Percentiles rank a stretch among this genome's conserved stretches.
Conservation (phyloP, 2,888 invertebrate genomes). For the Volucella bombylans region DNA sequence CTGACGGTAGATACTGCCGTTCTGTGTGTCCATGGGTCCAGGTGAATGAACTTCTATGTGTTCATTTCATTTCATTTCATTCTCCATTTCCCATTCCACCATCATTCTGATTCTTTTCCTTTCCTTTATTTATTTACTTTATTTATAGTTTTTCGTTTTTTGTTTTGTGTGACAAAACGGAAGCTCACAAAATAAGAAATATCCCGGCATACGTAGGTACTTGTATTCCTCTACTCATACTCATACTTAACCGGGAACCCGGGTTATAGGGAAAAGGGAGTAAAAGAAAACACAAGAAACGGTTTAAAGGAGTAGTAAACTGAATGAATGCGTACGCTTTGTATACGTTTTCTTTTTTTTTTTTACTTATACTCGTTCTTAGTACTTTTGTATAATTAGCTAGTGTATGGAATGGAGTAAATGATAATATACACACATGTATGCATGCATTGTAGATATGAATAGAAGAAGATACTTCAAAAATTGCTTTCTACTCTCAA, state of each 20-base stretch:
- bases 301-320: conserved; percentile 40
- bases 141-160: conserved; percentile 49
- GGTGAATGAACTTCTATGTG: conserved; percentile 60
- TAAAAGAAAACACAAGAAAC: conserved; percentile 13
- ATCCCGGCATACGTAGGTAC: conserved; percentile 12
- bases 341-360: conserved; percentile 49
- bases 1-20: too few relatives aligned
- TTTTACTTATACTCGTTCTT: conserved; percentile 12
- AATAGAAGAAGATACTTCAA: conserved; percentile 19
- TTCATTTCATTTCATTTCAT: conserved; percentile 56
- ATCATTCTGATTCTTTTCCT: conserved; percentile 50
- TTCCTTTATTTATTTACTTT: conserved; percentile 66
- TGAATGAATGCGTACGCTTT: conserved; percentile 73
- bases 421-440: too few relatives aligned
- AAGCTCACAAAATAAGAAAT: conserved; percentile 60
- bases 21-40: conserved; percentile 38
- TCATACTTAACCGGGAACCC: background rate
- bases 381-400: conserved; percentile 62
- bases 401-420: conserved; percentile 28
- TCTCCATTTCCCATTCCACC: conserved; percentile 47
- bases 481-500: conserved; percentile 22
- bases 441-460: conserved; percentile 18
- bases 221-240: background rate
- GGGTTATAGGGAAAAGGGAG: conserved; percentile 25
- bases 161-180: conserved; percentile 64